Conservation (phyloP, 2,888 invertebrate genomes). For the Eumerus sabulonum region DNA sequence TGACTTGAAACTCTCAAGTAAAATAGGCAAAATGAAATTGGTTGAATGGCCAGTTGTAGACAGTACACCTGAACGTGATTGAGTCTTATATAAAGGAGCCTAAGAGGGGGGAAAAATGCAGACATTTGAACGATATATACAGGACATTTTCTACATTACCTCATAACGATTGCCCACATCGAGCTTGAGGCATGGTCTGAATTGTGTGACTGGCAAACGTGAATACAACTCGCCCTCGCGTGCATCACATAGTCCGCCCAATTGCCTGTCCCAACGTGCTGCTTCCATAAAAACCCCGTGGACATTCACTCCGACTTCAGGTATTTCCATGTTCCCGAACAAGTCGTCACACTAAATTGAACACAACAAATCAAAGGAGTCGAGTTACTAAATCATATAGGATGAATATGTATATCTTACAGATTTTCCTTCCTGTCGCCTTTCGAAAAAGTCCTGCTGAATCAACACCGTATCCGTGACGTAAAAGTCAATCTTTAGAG, state of each 20-base stretch:
- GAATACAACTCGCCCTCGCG: conserved; percentile 79
- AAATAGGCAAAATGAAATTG: conserved; percentile 91
- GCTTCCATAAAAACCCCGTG: conserved; percentile 94
- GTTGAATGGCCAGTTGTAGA: conserved; percentile 97
- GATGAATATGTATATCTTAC: no score
- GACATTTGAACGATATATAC: background rate
- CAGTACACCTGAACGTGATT: conserved; percentile 90
- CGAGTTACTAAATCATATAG: background rate
- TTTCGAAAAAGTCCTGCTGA: conserved; percentile 84
- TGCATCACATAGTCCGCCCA: conserved; percentile 87
- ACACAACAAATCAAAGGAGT: conserved; percentile 71
- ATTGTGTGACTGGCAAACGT: conserved; percentile 75
- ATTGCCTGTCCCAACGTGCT: conserved; percentile 87
- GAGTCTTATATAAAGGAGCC: conserved; percentile 93
- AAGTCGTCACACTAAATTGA: conserved; percentile 36
- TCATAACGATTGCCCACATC: conserved; percentile 73
- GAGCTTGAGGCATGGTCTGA: conserved; percentile 76
- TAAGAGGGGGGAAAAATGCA: conserved; percentile 10
- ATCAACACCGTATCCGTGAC: conserved; percentile 81
- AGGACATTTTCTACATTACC: conserved; percentile 24
- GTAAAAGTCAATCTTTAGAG: conserved; percentile 89
- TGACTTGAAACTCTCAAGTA: conserved; percentile 83
- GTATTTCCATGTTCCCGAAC: conserved; percentile 78
- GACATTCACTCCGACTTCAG: conserved; percentile 85
- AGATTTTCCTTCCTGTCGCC: conserved; percentile 75